phyloP scores from a whole-genome alignment of 2,113 vertebrate species.

The Anser brachyrhynchus region DNA sequence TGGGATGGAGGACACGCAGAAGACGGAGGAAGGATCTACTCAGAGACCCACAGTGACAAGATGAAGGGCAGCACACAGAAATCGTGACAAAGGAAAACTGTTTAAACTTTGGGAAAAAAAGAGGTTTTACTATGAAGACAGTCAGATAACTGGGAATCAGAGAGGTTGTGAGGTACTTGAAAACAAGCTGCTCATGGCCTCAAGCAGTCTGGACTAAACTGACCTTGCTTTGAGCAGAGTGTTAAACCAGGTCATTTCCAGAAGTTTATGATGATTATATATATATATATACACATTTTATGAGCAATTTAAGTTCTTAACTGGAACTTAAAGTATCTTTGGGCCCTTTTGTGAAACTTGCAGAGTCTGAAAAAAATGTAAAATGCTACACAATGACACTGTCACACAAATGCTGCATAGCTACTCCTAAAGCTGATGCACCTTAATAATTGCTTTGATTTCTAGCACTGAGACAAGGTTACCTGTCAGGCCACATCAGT shows the following conservation, averaged over 20 bases:
- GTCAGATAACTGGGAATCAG: neutral
- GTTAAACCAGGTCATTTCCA: neutral
- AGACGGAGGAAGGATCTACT: neutral
- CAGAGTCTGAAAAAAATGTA: neutral
- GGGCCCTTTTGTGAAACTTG: neutral
- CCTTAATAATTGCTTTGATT: neutral
- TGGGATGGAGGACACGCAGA: neutral
- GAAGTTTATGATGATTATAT: neutral
- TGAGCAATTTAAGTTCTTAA: neutral
- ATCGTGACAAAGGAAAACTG: neutral
- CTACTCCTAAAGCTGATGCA: neutral
- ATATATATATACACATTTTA: neutral
- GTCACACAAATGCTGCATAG: neutral
- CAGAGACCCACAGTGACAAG: neutral
- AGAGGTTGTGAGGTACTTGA: neutral
- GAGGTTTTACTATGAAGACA: neutral
- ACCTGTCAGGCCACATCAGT: neutral
- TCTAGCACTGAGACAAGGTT: neutral
- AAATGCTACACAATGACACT: fast-evolving
- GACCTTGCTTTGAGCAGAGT: neutral
- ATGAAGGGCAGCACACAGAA: neutral
- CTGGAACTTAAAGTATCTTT: neutral
- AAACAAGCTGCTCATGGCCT: fast-evolving
- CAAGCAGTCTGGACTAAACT: neutral
- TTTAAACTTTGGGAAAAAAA: neutral